Conservation (phyloP, 2,888 invertebrate species). For the Dendrolimus pini region DNA sequence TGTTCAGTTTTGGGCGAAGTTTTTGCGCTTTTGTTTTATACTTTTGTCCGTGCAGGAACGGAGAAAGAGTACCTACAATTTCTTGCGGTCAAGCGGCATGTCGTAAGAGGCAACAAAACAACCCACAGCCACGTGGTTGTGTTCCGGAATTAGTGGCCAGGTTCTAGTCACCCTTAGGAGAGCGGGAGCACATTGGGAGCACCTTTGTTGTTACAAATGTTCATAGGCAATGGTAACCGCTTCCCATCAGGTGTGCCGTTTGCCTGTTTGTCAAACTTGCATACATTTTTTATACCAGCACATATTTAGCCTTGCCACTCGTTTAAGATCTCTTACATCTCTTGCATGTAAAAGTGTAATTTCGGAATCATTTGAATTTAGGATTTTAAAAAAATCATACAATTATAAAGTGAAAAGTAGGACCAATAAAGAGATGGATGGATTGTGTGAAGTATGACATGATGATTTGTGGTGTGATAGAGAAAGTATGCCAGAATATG, state of each 20-base stretch:
- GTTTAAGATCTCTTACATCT: no score
- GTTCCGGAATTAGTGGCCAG: neutral
- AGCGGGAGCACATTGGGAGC: neutral
- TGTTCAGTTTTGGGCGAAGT: neutral
- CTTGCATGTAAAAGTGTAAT: no score
- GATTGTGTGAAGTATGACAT: no score
- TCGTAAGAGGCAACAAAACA: neutral
- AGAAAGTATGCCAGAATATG: no score
- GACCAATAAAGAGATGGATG: no score
- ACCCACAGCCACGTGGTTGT: neutral
- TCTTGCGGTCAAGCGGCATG: neutral
- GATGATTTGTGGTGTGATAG: no score
- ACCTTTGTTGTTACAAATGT: neutral
- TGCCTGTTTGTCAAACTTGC: neutral
- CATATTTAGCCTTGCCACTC: no score
- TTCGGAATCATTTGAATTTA: no score
- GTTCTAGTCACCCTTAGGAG: neutral
- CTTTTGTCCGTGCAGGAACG: neutral
- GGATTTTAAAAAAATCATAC: no score
- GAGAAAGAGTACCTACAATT: neutral
- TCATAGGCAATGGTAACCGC: neutral
- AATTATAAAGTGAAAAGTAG: no score
- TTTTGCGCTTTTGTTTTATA: neutral
- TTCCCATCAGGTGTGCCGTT: neutral
- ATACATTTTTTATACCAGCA: neutral